Conservation (phyloP, 1,140 invertebrate genomes). For the Papilio glaucus region DNA sequence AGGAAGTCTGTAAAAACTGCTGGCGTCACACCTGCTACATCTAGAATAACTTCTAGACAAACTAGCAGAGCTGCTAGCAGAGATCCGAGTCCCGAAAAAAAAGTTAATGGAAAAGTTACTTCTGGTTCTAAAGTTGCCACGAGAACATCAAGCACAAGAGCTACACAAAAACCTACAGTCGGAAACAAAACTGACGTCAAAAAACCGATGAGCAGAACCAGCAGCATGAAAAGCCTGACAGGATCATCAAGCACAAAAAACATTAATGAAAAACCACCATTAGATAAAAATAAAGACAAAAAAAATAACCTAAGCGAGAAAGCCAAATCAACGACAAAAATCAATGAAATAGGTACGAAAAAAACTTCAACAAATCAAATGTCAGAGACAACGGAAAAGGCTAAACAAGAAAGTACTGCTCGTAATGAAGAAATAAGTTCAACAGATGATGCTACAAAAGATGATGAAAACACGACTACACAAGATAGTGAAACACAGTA, state of each 20-base stretch:
- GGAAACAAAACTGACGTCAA: constrained; percentile 72
- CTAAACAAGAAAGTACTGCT: constrained; percentile 42
- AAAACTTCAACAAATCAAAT: constrained; percentile 45
- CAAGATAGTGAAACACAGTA: constrained; percentile 81
- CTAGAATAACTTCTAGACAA: constrained; percentile 77
- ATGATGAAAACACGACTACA: constrained; percentile 59
- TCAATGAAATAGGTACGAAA: constrained; percentile 57
- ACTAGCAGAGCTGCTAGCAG: constrained; percentile 72
- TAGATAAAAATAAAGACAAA: constrained; percentile 67
- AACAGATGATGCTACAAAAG: constrained; percentile 49
- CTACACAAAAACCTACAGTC: constrained; percentile 57
- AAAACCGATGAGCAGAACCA: constrained; percentile 76
- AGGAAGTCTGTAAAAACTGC: constrained; percentile 65
- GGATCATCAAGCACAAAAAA: constrained; percentile 70
- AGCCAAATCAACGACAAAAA: constrained; percentile 60
- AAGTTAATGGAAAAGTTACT: constrained; percentile 50
- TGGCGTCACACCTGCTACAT: constrained; percentile 69
- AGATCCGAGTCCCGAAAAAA: constrained; percentile 75
- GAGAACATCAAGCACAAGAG: constrained; percentile 63
- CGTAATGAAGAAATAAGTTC: constrained; percentile 44
- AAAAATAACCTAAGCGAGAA: constrained; percentile 73
- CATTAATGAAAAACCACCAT: constrained; percentile 72
- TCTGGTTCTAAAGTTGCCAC: constrained; percentile 50
- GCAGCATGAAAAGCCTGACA: constrained; percentile 75
- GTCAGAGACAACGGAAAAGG: constrained; percentile 45